Evolutionary conservation across 2,797 vertebrate genomes (phyloP).

Genomic region (Otus scops): DNA sequence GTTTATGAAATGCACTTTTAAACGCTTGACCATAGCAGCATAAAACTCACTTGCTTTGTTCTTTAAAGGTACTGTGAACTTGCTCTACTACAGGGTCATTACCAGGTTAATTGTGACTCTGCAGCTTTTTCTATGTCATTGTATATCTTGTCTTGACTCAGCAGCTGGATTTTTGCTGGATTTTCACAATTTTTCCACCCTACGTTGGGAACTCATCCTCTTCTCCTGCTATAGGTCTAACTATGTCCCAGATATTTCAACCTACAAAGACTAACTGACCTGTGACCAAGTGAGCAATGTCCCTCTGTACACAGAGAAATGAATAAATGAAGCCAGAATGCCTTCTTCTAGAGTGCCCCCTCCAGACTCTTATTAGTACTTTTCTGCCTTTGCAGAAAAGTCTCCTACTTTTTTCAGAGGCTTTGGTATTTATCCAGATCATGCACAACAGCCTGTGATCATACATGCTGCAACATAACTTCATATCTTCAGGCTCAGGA

Average conservation of each 20-base stretch:
- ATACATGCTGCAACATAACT: accelerated
- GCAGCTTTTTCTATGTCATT: neutral
- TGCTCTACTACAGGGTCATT: neutral
- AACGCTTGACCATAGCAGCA: neutral
- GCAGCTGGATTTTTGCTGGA: neutral
- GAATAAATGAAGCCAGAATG: neutral
- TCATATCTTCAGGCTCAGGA: neutral
- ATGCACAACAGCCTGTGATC: neutral
- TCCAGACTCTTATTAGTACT: neutral
- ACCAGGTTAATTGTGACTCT: neutral
- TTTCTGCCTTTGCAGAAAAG: neutral
- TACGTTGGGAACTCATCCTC: accelerated
- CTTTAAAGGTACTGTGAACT: neutral
- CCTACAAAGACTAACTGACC: neutral
- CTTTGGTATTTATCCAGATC: neutral
- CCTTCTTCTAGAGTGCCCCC: neutral
- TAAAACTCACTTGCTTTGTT: neutral
- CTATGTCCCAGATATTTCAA: neutral
- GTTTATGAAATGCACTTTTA: neutral
- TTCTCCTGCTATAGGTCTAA: neutral
- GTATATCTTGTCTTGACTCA: neutral
- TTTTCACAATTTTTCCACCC: neutral
- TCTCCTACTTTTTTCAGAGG: neutral
- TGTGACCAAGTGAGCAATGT: neutral
- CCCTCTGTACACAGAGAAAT: neutral